Conservation (phyloP, 1,140 invertebrate species). For the Dryas iulia region DNA sequence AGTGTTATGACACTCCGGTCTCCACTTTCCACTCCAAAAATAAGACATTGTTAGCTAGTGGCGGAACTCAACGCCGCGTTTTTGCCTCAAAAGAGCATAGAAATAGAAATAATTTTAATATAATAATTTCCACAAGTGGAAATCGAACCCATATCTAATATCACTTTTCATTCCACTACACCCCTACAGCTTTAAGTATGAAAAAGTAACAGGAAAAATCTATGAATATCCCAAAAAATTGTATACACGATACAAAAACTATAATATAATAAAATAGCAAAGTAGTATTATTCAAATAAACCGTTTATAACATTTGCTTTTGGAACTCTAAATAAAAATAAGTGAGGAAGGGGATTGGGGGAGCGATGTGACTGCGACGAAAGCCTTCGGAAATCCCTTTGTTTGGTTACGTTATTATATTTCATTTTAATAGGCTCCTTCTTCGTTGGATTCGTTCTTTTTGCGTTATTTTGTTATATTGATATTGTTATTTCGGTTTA, state of each 20-base stretch:
- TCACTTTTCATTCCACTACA: no score
- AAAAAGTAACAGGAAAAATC: no score
- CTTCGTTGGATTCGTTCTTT: neutral
- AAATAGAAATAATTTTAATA: no score
- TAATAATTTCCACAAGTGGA: no score
- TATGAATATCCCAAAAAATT: no score
- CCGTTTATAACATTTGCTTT: neutral
- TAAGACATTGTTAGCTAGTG: no score
- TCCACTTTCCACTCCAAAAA: no score
- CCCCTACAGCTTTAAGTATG: no score
- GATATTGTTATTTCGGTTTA: neutral
- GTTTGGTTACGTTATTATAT: neutral
- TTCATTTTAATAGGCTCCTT: constrained; percentile 1
- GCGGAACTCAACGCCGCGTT: no score
- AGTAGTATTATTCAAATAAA: neutral
- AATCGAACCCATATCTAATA: no score
- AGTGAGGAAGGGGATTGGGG: neutral
- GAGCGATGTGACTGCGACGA: neutral
- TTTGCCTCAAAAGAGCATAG: no score
- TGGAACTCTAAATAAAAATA: neutral
- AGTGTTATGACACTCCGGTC: no score
- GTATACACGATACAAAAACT: neutral
- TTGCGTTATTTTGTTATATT: neutral
- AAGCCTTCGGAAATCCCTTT: neutral
- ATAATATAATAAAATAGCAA: neutral